Percentiles rank a stretch among this genome's conserved stretches.
phyloP scores from a whole-genome alignment of 2,888 invertebrate species.

The Leucophenga montana region DNA sequence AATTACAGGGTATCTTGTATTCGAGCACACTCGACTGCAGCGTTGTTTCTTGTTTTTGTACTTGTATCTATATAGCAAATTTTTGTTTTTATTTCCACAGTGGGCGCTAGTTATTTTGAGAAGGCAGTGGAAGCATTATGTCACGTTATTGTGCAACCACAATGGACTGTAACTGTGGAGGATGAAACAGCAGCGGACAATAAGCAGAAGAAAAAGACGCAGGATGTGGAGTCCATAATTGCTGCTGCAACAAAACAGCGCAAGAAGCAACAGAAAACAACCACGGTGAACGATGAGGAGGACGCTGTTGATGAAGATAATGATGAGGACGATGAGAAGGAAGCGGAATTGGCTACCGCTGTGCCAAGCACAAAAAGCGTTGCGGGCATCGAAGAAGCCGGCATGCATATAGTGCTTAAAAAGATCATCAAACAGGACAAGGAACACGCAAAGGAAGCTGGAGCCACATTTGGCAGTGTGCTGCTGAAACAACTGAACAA shows the following conservation, averaged over 20 bases:
- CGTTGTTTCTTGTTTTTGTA: background rate
- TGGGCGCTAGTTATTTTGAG: constrained; percentile 69
- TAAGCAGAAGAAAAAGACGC: constrained; percentile 44
- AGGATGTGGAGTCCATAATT: constrained; percentile 61
- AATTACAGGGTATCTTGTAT: too few species aligned
- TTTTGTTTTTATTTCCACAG: too few species aligned
- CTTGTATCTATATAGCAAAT: background rate
- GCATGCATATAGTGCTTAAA: constrained; percentile 84
- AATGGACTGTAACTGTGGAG: constrained; percentile 75
- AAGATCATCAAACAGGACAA: constrained; percentile 82
- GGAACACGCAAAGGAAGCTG: constrained; percentile 67
- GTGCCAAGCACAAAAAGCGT: constrained; percentile 49
- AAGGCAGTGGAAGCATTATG: constrained; percentile 74
- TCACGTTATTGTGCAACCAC: constrained; percentile 72
- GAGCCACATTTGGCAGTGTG: constrained; percentile 76
- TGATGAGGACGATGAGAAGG: constrained; percentile 27
- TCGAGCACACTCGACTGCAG: too few species aligned
- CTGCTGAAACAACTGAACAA: constrained; percentile 75
- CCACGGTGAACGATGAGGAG: background rate
- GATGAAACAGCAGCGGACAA: constrained; percentile 35
- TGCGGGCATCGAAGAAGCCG: constrained; percentile 81
- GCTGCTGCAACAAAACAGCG: constrained; percentile 58
- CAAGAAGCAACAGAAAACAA: constrained; percentile 48
- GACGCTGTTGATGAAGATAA: constrained; percentile 20
- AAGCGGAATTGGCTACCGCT: background rate